Evolutionary conservation across 2,113 vertebrate genomes (phyloP).

Genomic region (Cheilinus undulatus): DNA sequence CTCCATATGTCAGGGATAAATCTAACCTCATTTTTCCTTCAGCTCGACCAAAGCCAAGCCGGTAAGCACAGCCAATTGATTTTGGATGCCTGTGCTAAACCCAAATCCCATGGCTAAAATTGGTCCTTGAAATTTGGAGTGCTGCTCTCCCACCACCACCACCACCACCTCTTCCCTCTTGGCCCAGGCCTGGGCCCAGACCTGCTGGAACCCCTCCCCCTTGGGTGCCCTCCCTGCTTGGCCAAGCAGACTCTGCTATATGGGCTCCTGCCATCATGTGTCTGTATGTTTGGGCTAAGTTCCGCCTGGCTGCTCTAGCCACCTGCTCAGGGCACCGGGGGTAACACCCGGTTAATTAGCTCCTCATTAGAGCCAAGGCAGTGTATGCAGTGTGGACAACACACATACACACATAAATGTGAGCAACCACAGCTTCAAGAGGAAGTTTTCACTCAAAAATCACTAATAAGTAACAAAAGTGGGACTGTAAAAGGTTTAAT

Average conservation of each 20-base stretch:
- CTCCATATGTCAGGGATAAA: conserved; percentile 67
- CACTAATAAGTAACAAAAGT: conserved; percentile 13
- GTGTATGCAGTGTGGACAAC: conserved; percentile 36
- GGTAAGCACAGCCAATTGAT: conserved; percentile 69
- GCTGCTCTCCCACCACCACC: conserved; percentile 39
- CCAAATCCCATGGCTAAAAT: conserved; percentile 70
- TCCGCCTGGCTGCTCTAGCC: conserved; percentile 74
- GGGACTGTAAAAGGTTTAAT: conserved; percentile 22
- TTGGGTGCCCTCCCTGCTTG: conserved; percentile 45
- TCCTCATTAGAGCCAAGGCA: conserved; percentile 72
- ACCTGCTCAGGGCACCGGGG: conserved; percentile 77
- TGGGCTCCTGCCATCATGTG: conserved; percentile 57
- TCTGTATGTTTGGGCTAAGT: conserved; percentile 60
- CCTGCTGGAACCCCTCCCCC: conserved; percentile 55
- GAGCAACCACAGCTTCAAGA: conserved; percentile 18
- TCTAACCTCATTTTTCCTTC: conserved; percentile 67
- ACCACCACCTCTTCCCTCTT: conserved; percentile 51
- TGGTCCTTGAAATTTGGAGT: conserved; percentile 71
- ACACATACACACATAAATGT: conserved; percentile 32
- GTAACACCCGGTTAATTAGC: conserved; percentile 79
- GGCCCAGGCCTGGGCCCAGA: conserved; percentile 52
- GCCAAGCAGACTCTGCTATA: conserved; percentile 58
- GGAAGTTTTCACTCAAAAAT: conserved; percentile 19
- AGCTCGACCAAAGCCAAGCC: conserved; percentile 58
- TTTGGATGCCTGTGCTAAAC: conserved; percentile 68